A percentile compares a stretch with the other conserved stretches of the same genome.
These are phyloP conservation scores for Perizoma flavofasciatum DNA, from an alignment of 2,888 invertebrate genomes.

Conservation along the genomic window DNA sequence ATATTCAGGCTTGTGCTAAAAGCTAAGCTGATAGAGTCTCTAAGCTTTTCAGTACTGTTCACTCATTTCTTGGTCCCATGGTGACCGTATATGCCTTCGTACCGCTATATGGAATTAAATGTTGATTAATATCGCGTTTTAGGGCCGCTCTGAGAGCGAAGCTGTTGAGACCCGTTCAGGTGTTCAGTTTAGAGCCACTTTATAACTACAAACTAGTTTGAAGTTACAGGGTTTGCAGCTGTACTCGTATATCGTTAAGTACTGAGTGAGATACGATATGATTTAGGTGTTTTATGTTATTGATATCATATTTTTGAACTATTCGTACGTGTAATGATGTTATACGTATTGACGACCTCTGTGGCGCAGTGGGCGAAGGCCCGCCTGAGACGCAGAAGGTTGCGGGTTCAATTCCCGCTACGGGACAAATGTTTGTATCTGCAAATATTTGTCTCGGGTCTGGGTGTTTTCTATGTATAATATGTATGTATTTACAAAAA, in stretches of 20 bases:
- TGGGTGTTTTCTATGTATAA: too few relatives aligned
- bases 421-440: too few relatives aligned
- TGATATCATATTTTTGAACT: conserved; percentile 27
- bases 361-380: too few relatives aligned
- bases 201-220: conserved; percentile 73
- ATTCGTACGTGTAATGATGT: too few relatives aligned
- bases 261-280: conserved; percentile 49
- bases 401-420: too few relatives aligned
- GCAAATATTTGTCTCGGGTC: too few relatives aligned
- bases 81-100: conserved; percentile 52
- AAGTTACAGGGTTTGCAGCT: conserved; percentile 58
- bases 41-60: background rate
- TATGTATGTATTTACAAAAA: too few relatives aligned
- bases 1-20: background rate
- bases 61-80: conserved; percentile 58
- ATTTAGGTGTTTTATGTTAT: conserved; percentile 44
- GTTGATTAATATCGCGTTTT: conserved; percentile 76
- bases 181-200: conserved; percentile 69
- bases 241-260: conserved; percentile 51
- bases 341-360: too few relatives aligned
- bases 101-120: conserved; percentile 74
- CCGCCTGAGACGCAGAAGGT: too few relatives aligned
- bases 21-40: conserved; percentile 1
- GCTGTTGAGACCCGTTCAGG: conserved; percentile 60
- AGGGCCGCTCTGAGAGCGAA: conserved; percentile 52